These are phyloP conservation scores for Lacerta bilineata DNA, from an alignment of 2,797 vertebrate species.

Conservation along the genomic window DNA sequence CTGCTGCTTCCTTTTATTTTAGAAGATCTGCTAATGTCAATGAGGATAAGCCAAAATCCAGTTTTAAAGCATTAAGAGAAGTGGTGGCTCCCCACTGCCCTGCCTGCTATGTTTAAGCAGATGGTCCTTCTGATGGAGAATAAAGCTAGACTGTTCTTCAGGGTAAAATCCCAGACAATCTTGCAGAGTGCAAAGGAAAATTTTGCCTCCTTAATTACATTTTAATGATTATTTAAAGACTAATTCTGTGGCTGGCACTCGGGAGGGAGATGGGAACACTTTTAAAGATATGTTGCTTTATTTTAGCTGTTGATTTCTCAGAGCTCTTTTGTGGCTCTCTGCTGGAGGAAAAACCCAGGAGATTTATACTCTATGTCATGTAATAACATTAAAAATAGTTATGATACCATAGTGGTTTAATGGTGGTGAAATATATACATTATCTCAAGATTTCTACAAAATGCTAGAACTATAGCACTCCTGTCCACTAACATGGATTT, in stretches of 20 bases:
- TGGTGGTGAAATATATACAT: neutral
- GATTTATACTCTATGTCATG: neutral
- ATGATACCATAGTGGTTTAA: constrained; percentile 1
- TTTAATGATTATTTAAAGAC: constrained; percentile 60
- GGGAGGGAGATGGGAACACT: constrained; percentile 25
- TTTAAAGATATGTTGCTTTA: constrained; percentile 52
- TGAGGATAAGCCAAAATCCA: constrained; percentile 15
- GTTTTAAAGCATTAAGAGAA: constrained; percentile 25
- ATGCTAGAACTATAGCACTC: neutral
- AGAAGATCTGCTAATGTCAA: constrained; percentile 36
- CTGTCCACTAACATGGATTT: neutral
- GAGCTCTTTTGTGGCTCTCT: constrained; percentile 17
- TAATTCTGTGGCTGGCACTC: constrained; percentile 36
- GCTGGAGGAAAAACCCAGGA: neutral
- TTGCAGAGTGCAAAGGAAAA: constrained; percentile 51
- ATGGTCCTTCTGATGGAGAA: constrained; percentile 27
- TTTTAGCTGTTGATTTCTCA: constrained; percentile 40
- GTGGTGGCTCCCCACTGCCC: neutral
- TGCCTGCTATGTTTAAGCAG: constrained; percentile 41
- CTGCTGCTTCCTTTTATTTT: constrained; percentile 9
- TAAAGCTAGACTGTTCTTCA: constrained; percentile 45
- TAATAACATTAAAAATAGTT: neutral
- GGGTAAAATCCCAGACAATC: constrained; percentile 36
- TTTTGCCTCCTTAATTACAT: constrained; percentile 53
- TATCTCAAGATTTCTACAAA: neutral